These are phyloP conservation scores for Drosophila sp. DNA, from an alignment of 1,140 invertebrate genomes.

Conservation along the genomic window DNA sequence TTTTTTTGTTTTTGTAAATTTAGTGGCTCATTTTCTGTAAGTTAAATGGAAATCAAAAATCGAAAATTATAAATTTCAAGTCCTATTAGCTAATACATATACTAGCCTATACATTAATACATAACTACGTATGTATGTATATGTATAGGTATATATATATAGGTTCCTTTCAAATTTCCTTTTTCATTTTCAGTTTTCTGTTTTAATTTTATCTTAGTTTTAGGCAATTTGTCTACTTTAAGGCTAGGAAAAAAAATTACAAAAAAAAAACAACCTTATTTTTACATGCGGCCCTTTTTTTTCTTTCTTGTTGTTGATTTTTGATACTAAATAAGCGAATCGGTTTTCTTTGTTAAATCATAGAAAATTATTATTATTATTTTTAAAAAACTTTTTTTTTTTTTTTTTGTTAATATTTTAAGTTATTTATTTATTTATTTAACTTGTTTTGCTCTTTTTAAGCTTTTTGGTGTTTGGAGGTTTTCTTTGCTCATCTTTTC, in stretches of 20 bases:
- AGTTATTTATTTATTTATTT: too few relatives aligned
- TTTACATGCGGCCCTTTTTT: constrained; percentile 6
- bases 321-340: constrained; percentile 1
- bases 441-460: neutral
- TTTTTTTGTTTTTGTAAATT: constrained; percentile 34
- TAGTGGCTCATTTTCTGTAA: constrained; percentile 53
- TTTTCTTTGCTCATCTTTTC: neutral
- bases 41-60: constrained; percentile 45
- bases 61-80: constrained; percentile 27
- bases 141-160: constrained; percentile 18
- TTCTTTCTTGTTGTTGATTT: neutral
- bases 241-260: constrained; percentile 6
- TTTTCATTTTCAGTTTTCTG: constrained; percentile 2
- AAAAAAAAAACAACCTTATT: constrained; percentile 13
- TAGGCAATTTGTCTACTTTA: constrained; percentile 11
- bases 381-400: neutral
- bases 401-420: neutral
- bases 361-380: constrained; percentile 2
- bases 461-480: constrained; percentile 5
- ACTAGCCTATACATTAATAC: constrained; percentile 17
- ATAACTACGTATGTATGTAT: neutral
- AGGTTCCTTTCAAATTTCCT: constrained; percentile 1
- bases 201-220: constrained; percentile 8
- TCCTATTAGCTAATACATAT: constrained; percentile 41
- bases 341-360: neutral